Evolutionary conservation across 2,888 invertebrate genomes (phyloP).

Genomic region (Philonicus albiceps): DNA sequence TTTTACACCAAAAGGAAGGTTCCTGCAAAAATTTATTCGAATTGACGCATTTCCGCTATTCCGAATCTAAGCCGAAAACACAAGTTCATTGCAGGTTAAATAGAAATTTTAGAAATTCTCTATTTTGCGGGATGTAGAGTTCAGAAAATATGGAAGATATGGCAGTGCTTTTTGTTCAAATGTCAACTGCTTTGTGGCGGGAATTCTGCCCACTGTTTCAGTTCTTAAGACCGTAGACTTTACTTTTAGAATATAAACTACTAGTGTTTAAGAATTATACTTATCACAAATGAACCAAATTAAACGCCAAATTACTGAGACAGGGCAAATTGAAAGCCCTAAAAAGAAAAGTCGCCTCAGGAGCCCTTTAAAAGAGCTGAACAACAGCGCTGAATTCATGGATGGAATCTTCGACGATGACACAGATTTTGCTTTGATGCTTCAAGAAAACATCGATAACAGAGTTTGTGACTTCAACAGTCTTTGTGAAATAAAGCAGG

Average conservation of each 20-base stretch:
- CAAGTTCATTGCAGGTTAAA: no score
- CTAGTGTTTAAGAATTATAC: not conserved
- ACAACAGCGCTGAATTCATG: not conserved
- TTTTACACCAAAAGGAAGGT: no score
- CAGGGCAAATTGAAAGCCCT: not conserved
- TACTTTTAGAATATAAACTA: not conserved
- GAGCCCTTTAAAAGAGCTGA: not conserved
- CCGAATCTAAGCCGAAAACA: no score
- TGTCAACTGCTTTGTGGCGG: not conserved
- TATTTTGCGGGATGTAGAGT: not conserved
- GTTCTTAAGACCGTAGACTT: not conserved
- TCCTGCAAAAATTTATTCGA: no score
- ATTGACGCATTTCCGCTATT: no score
- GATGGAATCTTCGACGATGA: constrained; percentile 2
- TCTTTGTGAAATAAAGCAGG: not conserved
- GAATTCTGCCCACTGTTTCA: not conserved
- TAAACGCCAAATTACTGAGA: not conserved
- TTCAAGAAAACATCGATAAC: not conserved
- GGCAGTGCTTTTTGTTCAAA: not conserved
- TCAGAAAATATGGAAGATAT: not conserved
- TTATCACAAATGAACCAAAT: not conserved
- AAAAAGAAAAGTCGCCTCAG: not conserved
- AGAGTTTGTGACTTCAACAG: not conserved
- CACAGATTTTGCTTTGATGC: not conserved
- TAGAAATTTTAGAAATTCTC: not conserved